phyloP scores from a whole-genome alignment of 2,888 invertebrate genomes.

The Heliothis peltigera region DNA sequence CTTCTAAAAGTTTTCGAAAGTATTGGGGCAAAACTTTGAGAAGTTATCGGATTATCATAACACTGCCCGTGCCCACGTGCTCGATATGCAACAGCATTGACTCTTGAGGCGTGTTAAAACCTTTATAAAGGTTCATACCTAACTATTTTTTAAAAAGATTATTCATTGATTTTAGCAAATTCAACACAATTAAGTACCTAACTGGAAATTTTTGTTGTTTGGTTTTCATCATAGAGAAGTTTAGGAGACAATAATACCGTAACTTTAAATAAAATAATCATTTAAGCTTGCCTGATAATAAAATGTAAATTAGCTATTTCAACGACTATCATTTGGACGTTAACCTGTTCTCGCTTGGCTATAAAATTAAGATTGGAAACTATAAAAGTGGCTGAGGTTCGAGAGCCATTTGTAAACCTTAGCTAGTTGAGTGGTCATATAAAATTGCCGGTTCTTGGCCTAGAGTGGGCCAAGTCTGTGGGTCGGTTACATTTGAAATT shows the following conservation, averaged over 20 bases:
- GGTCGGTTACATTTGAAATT: conserved; percentile 61
- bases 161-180: too few species aligned
- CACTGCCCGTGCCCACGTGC: too few species aligned
- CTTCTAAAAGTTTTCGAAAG: background rate
- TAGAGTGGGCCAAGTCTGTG: conserved; percentile 51
- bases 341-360: conserved; percentile 72
- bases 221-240: conserved; percentile 16
- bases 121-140: too few species aligned
- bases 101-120: too few species aligned
- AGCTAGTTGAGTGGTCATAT: conserved; percentile 48
- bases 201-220: background rate
- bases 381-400: conserved; percentile 67
- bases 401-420: conserved; percentile 55
- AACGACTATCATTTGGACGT: conserved; percentile 70
- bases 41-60: too few species aligned
- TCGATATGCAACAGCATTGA: too few species aligned
- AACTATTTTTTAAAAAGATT: too few species aligned
- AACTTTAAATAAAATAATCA: conserved; percentile 65
- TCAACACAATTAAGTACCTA: too few species aligned
- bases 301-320: conserved; percentile 73
- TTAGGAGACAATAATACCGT: conserved; percentile 53
- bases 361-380: conserved; percentile 65
- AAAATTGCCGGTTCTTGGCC: conserved; percentile 46
- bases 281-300: conserved; percentile 66
- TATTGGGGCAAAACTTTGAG: too few species aligned